Percentiles rank a stretch among this genome's conserved stretches.
Evolutionary conservation across 2,888 invertebrate species (phyloP).

Genomic region (Dicycla oo): DNA sequence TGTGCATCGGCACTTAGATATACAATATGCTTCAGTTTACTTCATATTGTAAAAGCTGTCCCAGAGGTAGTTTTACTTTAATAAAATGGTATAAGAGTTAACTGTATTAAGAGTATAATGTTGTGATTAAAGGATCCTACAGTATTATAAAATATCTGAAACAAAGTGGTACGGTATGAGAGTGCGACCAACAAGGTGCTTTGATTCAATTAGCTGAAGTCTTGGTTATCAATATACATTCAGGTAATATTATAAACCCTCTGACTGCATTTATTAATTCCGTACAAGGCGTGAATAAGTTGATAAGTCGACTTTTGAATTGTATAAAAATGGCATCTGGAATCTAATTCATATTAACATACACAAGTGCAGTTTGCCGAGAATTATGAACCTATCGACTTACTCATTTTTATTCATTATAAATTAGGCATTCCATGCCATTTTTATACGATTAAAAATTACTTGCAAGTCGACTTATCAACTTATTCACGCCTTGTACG

Average conservation of each 20-base stretch:
- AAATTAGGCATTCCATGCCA: too few species aligned
- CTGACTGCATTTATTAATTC: neutral
- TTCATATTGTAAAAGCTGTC: neutral
- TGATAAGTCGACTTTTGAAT: too few species aligned
- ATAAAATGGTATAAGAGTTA: neutral
- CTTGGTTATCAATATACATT: conserved; percentile 7
- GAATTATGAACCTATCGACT: too few species aligned
- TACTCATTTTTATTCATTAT: too few species aligned
- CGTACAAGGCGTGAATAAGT: too few species aligned
- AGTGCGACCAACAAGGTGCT: neutral
- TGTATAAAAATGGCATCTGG: too few species aligned
- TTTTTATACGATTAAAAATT: too few species aligned
- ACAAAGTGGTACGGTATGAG: neutral
- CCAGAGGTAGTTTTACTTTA: neutral
- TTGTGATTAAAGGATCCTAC: neutral
- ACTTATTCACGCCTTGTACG: too few species aligned
- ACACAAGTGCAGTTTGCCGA: too few species aligned
- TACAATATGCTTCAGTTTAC: neutral
- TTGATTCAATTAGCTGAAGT: neutral
- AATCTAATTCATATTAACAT: too few species aligned
- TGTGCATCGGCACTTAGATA: too few species aligned
- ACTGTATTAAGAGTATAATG: neutral
- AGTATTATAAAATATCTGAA: conserved; percentile 12
- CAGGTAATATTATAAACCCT: conserved; percentile 5
- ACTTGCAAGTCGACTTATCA: too few species aligned